Percentiles rank a stretch among this genome's conserved stretches.
Evolutionary conservation across 2,113 vertebrate genomes (phyloP).

Genomic region (Carollia perspicillata): DNA sequence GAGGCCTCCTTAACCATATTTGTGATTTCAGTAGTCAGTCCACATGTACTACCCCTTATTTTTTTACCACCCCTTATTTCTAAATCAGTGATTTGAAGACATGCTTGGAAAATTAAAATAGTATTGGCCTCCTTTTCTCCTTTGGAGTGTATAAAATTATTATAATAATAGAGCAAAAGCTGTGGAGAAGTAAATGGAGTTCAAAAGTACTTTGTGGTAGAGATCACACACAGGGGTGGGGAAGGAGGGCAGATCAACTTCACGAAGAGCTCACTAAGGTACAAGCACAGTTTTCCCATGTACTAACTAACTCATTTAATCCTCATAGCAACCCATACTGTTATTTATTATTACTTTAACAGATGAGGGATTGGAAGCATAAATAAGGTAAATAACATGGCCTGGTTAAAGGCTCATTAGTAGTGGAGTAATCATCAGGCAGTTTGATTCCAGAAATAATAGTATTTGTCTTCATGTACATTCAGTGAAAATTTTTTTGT

Average conservation of each 20-base stretch:
- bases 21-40: neutral
- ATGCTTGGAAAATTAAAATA: neutral
- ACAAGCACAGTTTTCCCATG: neutral
- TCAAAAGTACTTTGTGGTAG: neutral
- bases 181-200: neutral
- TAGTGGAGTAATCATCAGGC: neutral
- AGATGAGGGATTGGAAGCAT: neutral
- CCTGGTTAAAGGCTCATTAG: neutral
- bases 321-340: neutral
- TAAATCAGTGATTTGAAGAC: neutral
- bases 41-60: neutral
- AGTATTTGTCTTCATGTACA: neutral
- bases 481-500: neutral
- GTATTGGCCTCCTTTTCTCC: neutral
- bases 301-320: neutral
- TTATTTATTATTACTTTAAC: neutral
- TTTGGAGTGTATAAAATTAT: neutral
- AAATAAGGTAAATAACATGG: neutral
- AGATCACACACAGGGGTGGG: accelerated
- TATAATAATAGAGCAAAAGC: neutral
- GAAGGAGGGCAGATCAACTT: neutral
- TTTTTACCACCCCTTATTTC: neutral
- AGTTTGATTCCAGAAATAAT: neutral
- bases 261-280: neutral
- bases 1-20: neutral